Conservation (phyloP, 2,797 vertebrate species). For the Anguilla anguilla region DNA sequence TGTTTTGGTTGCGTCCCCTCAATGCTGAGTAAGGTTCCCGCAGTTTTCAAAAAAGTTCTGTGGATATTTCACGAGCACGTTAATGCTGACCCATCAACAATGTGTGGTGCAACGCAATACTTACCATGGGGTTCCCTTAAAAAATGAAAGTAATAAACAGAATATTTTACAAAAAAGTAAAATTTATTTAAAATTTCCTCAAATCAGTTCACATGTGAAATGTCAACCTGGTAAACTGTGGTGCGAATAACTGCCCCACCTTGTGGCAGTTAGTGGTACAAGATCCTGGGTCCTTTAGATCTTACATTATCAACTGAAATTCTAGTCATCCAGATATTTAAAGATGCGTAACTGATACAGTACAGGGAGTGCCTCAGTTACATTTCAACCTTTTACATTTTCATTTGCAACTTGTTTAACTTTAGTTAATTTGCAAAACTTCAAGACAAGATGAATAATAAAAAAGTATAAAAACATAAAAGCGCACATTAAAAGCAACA, state of each 20-base stretch:
- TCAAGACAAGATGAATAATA: background rate
- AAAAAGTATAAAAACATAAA: constrained; percentile 12
- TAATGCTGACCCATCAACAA: too few species aligned
- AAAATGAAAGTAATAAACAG: background rate
- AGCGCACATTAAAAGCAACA: constrained; percentile 7
- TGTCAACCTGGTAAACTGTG: background rate
- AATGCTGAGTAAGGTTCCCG: too few species aligned
- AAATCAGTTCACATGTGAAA: background rate
- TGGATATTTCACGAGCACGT: too few species aligned
- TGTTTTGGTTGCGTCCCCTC: too few species aligned
- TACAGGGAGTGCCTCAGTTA: background rate
- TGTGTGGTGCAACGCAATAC: too few species aligned
- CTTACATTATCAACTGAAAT: background rate
- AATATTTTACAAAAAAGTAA: constrained; percentile 5
- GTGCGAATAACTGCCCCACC: background rate
- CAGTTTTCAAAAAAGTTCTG: too few species aligned
- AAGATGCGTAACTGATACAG: background rate
- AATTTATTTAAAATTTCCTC: background rate
- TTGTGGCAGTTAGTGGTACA: background rate
- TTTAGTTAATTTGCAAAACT: background rate
- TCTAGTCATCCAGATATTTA: background rate
- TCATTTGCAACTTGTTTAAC: background rate
- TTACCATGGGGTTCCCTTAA: background rate
- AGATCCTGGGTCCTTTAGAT: background rate
- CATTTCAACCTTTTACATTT: background rate